Evolutionary conservation across 2,888 invertebrate genomes (phyloP).

Genomic region (Hydraecia micacea): DNA sequence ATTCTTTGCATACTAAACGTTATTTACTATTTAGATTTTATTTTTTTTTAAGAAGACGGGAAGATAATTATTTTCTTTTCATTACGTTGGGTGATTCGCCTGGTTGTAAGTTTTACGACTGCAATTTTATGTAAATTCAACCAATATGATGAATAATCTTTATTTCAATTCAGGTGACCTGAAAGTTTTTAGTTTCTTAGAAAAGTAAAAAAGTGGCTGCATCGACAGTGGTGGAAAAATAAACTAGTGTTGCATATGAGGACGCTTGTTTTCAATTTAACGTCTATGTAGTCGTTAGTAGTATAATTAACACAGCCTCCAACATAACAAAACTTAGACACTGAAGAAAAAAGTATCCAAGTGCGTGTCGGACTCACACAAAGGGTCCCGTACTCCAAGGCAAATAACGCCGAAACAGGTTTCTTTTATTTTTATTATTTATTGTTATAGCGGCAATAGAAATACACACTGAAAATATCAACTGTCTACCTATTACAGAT

Average conservation of each 20-base stretch:
- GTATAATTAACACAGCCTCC: not conserved
- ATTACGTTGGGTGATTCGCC: not conserved
- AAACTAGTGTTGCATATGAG: not conserved
- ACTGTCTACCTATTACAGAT: not conserved
- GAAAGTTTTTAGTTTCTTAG: not conserved
- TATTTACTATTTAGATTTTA: constrained; percentile 7
- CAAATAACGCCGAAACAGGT: too few relatives aligned
- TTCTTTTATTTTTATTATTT: too few relatives aligned
- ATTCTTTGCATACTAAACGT: constrained; percentile 51
- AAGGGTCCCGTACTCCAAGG: not conserved
- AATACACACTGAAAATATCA: too few relatives aligned
- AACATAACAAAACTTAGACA: not conserved
- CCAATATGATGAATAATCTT: not conserved
- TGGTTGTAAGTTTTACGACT: not conserved
- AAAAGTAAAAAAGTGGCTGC: not conserved
- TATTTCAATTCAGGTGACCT: too few relatives aligned
- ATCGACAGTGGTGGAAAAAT: not conserved
- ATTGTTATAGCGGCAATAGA: too few relatives aligned
- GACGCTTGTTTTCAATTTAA: not conserved
- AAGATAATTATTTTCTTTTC: not conserved
- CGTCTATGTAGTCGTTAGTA: not conserved
- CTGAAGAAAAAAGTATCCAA: too few relatives aligned
- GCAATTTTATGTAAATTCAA: not conserved
- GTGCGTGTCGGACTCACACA: not conserved
- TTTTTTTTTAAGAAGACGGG: constrained; percentile 1